Evolutionary conservation across 2,113 vertebrate genomes (phyloP), one percentile per base, ranked within the genome.

Genomic region (Ophthalmotilapia sp.): DNA sequence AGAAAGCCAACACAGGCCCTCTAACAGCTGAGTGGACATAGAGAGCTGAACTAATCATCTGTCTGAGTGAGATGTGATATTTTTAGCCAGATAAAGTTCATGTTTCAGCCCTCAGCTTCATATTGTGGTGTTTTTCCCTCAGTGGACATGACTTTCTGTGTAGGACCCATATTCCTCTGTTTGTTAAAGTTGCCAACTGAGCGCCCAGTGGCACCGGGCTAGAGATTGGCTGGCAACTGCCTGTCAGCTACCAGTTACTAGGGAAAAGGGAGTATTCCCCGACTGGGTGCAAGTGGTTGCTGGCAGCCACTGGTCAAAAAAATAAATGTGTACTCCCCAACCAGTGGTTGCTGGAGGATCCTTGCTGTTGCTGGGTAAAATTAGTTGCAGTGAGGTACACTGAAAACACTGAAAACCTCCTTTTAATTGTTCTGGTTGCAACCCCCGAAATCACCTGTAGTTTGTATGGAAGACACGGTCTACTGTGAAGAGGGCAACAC

Each of bases 141-240:
- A 40, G 62, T 3, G 54, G 23, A 26, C 54, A 56, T 14, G 54
- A 56, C 15, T 33, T 31, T 62, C 58, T 6, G 7, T 73, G 38
- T 17, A 73, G 68, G 21, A 0, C 38, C 21, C 38, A 73, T 2
- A 26, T 26, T 26, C 21, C 13, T 70, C n/a, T 45, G 23, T 40
- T 33, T 60, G 23, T 81, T 47, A 33, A 47, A 62, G 23, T 49
- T 58, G 23, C 9, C 79, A 31, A n/a, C 26, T 26, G 38, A 10
- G 21, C 38, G 0, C 14, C 0, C 13, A 10, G 21, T 26, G 40
- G 23, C 40, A 73, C 1, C 3, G 0, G 40, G n/a, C 65, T 45
- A 0, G 13, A 73, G 21, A 45, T 1, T 45, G 68, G 14, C 21
- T 26, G 68, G 13, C 68, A 42, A 45, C 1, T 14, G 12, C 38